Evolutionary conservation across 2,797 vertebrate genomes (phyloP).

Genomic region (Carcharodon carcharias): DNA sequence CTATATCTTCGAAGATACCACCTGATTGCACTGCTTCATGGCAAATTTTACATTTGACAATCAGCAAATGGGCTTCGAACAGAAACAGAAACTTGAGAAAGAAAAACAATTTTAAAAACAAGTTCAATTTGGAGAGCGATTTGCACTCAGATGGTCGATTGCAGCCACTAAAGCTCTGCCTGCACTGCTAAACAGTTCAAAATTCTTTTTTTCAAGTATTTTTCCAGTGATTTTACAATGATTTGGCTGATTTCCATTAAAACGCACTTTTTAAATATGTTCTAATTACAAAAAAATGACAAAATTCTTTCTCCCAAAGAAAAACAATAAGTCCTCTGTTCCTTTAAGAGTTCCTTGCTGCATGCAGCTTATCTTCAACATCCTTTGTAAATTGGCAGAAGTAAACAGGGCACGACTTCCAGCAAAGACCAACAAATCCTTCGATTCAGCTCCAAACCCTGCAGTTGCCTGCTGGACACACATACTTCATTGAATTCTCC

Average conservation of each 20-base stretch:
- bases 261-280: constrained; percentile 21
- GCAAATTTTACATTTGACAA: neutral
- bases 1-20: neutral
- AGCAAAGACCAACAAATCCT: constrained; percentile 17
- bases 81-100: neutral
- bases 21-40: neutral
- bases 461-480: neutral
- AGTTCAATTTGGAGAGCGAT: neutral
- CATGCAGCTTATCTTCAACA: neutral
- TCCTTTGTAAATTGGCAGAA: constrained; percentile 20
- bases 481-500: constrained; percentile 22
- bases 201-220: neutral
- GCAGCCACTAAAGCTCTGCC: neutral
- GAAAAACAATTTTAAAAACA: neutral
- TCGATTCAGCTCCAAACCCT: neutral
- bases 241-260: neutral
- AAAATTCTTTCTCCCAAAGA: neutral
- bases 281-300: constrained; percentile 6
- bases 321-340: constrained; percentile 18
- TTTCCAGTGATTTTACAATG: neutral
- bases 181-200: neutral
- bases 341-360: neutral
- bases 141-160: neutral
- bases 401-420: constrained; percentile 2
- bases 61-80: neutral